Evolutionary conservation across 1,140 invertebrate genomes (phyloP).

Genomic region (Limonius californicus): DNA sequence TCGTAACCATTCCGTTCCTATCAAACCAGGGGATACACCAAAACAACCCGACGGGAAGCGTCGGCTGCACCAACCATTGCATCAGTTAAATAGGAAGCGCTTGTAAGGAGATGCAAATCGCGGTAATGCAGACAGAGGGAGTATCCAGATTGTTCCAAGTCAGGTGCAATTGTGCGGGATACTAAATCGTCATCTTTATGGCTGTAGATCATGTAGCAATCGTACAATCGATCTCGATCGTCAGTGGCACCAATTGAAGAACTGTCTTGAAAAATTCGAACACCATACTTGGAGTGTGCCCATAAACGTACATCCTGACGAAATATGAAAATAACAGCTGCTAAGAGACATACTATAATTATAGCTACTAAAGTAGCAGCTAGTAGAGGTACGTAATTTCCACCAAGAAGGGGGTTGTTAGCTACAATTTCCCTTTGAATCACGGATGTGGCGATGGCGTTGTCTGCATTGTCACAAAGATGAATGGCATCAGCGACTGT

Average conservation of each 20-base stretch:
- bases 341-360: conserved; percentile 63
- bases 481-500: conserved; percentile 59
- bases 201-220: conserved; percentile 85
- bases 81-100: conserved; percentile 61
- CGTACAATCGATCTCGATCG: conserved; percentile 73
- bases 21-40: conserved; percentile 68
- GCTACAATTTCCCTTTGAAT: conserved; percentile 58
- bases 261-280: conserved; percentile 64
- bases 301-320: conserved; percentile 70
- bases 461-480: conserved; percentile 60
- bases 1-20: conserved; percentile 71
- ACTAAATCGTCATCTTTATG: conserved; percentile 80
- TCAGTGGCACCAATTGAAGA: conserved; percentile 52
- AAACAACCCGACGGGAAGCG: conserved; percentile 67
- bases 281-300: conserved; percentile 69
- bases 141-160: conserved; percentile 72
- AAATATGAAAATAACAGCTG: conserved; percentile 70
- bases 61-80: conserved; percentile 76
- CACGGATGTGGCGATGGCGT: conserved; percentile 58
- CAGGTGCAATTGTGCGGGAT: conserved; percentile 68
- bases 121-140: conserved; percentile 71
- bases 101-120: conserved; percentile 64
- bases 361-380: conserved; percentile 71
- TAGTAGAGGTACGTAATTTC: conserved; percentile 64
- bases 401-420: conserved; percentile 52